Evolutionary conservation across 2,888 invertebrate species (phyloP).

Genomic region (Tetramorium bicarinatum): DNA sequence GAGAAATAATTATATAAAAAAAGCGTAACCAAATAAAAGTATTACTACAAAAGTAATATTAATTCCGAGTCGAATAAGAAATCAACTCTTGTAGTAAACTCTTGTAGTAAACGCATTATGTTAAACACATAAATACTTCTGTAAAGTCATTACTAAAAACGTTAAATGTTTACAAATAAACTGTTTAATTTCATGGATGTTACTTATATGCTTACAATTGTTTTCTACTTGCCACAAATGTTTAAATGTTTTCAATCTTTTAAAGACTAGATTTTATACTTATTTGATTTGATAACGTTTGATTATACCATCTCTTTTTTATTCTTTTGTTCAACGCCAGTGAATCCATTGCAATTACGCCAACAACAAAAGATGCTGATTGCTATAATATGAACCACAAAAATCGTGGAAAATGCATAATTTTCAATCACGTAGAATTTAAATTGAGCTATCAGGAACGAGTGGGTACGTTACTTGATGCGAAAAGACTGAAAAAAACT

Average conservation of each 20-base stretch:
- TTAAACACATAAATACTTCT: background rate
- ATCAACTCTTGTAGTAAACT: background rate
- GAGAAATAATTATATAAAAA: background rate
- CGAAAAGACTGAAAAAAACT: slow-evolving; percentile 83
- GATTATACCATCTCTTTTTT: background rate
- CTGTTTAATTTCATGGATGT: background rate
- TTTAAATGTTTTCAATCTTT: background rate
- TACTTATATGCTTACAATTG: background rate
- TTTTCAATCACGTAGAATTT: slow-evolving; percentile 88
- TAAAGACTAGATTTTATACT: background rate
- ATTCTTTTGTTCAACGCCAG: background rate
- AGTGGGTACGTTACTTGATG: slow-evolving; percentile 88
- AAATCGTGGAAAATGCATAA: slow-evolving; percentile 87
- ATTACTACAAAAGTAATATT: background rate
- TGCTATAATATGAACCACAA: slow-evolving; percentile 88
- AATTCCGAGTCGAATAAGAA: background rate
- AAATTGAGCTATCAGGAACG: slow-evolving; percentile 85
- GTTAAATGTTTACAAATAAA: background rate
- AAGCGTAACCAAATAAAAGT: background rate
- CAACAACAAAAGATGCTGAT: slow-evolving; percentile 79
- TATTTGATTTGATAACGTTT: background rate
- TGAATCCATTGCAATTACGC: slow-evolving; percentile 64
- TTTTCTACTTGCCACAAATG: background rate
- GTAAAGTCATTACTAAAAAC: background rate
- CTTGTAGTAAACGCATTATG: background rate